Evolutionary conservation across 2,888 invertebrate species (phyloP).

Genomic region (Mesochorus sp.): DNA sequence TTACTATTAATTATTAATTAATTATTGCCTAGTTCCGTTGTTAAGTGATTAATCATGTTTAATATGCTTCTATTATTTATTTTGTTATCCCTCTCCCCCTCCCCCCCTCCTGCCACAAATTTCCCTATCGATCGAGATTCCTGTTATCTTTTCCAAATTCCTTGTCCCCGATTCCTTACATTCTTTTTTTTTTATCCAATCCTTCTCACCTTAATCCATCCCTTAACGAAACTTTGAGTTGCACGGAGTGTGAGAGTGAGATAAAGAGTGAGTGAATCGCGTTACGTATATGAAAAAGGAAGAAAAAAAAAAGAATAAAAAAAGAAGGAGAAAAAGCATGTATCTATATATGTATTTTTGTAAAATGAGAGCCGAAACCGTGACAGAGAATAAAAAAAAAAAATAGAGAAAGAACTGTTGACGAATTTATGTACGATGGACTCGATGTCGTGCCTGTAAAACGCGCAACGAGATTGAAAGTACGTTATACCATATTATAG

Average conservation of each 20-base stretch:
- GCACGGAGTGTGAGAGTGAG: not conserved
- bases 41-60: constrained; percentile 81
- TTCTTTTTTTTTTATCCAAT: constrained; percentile 39
- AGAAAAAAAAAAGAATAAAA: constrained; percentile 8
- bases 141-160: constrained; percentile 59
- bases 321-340: constrained; percentile 53
- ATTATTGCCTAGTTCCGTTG: constrained; percentile 79
- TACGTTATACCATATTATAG: constrained; percentile 56
- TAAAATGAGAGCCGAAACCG: constrained; percentile 50
- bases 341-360: constrained; percentile 61
- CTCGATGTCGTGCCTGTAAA: constrained; percentile 2
- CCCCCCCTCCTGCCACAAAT: constrained; percentile 62
- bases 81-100: constrained; percentile 77
- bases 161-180: not conserved
- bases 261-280: constrained; percentile 31
- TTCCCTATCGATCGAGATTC: constrained; percentile 52
- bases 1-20: constrained; percentile 64
- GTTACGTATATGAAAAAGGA: constrained; percentile 41
- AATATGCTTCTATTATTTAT: constrained; percentile 82
- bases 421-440: constrained; percentile 49
- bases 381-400: constrained; percentile 26
- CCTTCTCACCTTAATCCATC: not conserved
- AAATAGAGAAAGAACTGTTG: constrained; percentile 28
- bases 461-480: constrained; percentile 40
- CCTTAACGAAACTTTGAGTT: constrained; percentile 10